phyloP scores from a whole-genome alignment of 2,888 invertebrate genomes.

The Lasius fuliginosus region DNA sequence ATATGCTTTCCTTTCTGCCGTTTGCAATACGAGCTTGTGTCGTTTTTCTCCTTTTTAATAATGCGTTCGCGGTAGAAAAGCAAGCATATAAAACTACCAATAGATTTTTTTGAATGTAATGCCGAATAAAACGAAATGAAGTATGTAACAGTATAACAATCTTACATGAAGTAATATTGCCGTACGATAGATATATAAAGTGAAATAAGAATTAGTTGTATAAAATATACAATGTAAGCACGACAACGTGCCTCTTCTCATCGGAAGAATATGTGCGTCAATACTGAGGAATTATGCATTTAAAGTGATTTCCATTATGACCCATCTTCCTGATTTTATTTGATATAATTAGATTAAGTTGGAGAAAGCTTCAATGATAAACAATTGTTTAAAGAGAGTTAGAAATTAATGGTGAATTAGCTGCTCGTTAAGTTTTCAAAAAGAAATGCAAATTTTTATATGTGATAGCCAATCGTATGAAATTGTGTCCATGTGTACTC shows the following conservation, averaged over 20 bases:
- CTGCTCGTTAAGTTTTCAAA: no score
- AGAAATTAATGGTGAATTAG: background rate
- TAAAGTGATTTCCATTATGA: slow-evolving; percentile 18
- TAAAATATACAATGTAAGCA: slow-evolving; percentile 54
- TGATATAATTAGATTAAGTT: background rate
- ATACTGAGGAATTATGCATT: slow-evolving; percentile 22
- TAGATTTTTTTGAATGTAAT: slow-evolving; percentile 40
- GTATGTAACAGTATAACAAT: slow-evolving; percentile 49
- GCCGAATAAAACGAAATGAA: slow-evolving; percentile 34
- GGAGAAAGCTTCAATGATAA: background rate
- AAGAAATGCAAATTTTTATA: no score
- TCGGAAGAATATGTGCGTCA: slow-evolving; percentile 18
- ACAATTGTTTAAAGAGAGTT: background rate
- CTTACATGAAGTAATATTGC: slow-evolving; percentile 32
- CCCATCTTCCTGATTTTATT: background rate
- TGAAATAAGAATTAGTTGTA: slow-evolving; percentile 51
- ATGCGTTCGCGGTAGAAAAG: slow-evolving; percentile 37
- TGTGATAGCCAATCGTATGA: no score
- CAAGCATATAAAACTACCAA: slow-evolving; percentile 43
- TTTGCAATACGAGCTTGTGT: slow-evolving; percentile 29
- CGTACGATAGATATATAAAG: slow-evolving; percentile 37
- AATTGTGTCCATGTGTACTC: no score
- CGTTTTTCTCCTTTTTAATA: slow-evolving; percentile 47
- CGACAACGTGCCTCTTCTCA: slow-evolving; percentile 32
- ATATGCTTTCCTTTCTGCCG: slow-evolving; percentile 55